phyloP scores from a whole-genome alignment of 1,140 invertebrate species.

The Temnothorax longispinosus region DNA sequence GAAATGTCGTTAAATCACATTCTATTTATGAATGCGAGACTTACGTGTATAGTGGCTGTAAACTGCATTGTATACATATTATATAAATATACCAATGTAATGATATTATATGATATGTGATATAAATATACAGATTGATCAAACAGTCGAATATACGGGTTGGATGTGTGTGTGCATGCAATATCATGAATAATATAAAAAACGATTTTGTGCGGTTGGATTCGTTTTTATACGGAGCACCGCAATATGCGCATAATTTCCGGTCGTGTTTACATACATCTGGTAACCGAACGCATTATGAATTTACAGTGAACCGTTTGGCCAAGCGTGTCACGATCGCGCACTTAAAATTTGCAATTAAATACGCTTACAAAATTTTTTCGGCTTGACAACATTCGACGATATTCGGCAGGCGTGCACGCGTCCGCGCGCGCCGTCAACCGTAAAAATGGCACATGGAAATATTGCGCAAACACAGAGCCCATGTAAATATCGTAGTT shows the following conservation, averaged over 20 bases:
- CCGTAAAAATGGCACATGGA: slow-evolving; percentile 59
- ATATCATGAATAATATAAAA: slow-evolving; percentile 17
- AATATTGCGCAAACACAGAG: slow-evolving; percentile 54
- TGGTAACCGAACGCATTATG: slow-evolving; percentile 14
- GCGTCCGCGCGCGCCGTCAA: slow-evolving; percentile 12
- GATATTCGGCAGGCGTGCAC: not conserved
- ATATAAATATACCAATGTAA: not conserved
- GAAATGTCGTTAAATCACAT: not conserved
- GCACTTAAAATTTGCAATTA: slow-evolving; percentile 50
- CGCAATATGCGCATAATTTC: slow-evolving; percentile 40
- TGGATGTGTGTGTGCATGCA: not conserved
- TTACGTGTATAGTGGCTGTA: not conserved
- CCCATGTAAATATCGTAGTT: slow-evolving; percentile 54
- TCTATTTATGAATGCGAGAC: not conserved
- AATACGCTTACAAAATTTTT: slow-evolving; percentile 52
- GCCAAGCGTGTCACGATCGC: slow-evolving; percentile 44
- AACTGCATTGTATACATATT: not conserved
- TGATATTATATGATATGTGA: not conserved
- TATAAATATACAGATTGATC: not conserved
- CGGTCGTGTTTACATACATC: slow-evolving; percentile 18
- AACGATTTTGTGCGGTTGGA: not conserved
- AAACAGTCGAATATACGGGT: not conserved
- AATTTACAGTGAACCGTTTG: slow-evolving; percentile 30
- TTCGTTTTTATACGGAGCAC: not conserved
- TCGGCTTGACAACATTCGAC: slow-evolving; percentile 20